Base-by-base conservation (phyloP, 2,113 vertebrate species). In the Oncorhynchus nerka region DNA sequence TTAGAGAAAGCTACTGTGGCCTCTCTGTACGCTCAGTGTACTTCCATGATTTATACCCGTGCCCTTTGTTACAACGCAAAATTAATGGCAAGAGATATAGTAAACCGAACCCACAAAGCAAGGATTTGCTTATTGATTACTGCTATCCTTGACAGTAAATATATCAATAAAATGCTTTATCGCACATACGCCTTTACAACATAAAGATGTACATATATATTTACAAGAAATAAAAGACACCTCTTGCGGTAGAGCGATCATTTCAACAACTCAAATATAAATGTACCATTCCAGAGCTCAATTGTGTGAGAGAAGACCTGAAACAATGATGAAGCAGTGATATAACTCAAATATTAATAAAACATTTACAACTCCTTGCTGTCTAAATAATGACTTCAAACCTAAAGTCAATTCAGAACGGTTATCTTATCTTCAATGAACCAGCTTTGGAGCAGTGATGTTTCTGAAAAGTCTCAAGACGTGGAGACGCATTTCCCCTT, bases 401-500 rank as follows among this genome's bases (percentile, higher is more conserved):
- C 59, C 13, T 45, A 11, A 45, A 45, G 3, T 45, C 39, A 34
- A 34, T 34, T n/a, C 7, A 62, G n/a, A n/a, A 22, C 4, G n/a
- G n/a, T 22, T 4, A 5, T 66, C 64, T 26, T 30, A 30, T n/a
- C 64, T 28, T 28, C 64, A 66, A 30, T 30, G 13, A 26, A 32
- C 7, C 8, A 9, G n/a, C 22, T 5, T 15, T 13, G 24, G n/a
- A 45, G 11, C 91, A 92, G 86, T 65, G 59, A 75, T 51, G 87
- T 83, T 78, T 74, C 84, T 86, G 76, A 77, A 75, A 48, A 80
- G 70, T 73, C 83, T 84, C 71, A 79, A 87, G 83, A 84, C n/a
- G 75, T 34, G 75, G 72, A 91, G 84, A 77, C 51, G 73, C 86
- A 91, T 93, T 45, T 81, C 80, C 61, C 55, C 73, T 71, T 24